Evolutionary conservation across 2,888 invertebrate genomes (phyloP).

Genomic region (Macrophya annulata): DNA sequence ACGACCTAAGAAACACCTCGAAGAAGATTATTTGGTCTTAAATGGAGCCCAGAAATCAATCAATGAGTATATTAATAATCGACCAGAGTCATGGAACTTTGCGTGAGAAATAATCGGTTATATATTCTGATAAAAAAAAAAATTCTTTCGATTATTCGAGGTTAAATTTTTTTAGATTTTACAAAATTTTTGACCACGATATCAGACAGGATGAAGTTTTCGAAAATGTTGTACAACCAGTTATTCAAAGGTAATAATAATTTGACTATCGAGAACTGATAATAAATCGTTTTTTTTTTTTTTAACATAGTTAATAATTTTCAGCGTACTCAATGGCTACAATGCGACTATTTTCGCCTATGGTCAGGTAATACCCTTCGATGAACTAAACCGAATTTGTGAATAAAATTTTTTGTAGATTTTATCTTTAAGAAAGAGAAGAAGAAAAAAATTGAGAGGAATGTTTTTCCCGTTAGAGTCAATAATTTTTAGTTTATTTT

Average conservation of each 20-base stretch:
- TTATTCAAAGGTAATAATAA: conserved; percentile 79
- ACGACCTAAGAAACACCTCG: conserved; percentile 65
- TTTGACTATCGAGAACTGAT: neutral
- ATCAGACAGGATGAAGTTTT: conserved; percentile 79
- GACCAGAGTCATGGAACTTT: conserved; percentile 72
- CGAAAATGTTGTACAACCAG: conserved; percentile 79
- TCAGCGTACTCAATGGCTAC: conserved; percentile 81
- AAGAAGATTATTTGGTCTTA: conserved; percentile 69
- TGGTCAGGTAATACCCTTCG: conserved; percentile 79
- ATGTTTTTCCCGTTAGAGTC: neutral
- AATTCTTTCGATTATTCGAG: neutral
- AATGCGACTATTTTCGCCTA: conserved; percentile 83
- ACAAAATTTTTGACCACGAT: conserved; percentile 79
- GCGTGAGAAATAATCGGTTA: conserved; percentile 63
- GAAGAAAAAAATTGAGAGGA: neutral
- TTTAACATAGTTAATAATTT: conserved; percentile 58
- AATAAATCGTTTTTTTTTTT: neutral
- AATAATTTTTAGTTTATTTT: neutral
- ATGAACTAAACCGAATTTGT: conserved; percentile 38
- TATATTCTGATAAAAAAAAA: neutral
- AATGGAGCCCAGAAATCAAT: conserved; percentile 61
- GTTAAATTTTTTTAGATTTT: conserved; percentile 75
- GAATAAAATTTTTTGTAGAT: conserved; percentile 38
- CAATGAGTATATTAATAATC: conserved; percentile 70
- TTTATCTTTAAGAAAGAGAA: neutral